Evolutionary conservation across 2,797 vertebrate genomes (phyloP), one percentile per base, ranked within the genome.

Genomic region (Clarias fuscus): DNA sequence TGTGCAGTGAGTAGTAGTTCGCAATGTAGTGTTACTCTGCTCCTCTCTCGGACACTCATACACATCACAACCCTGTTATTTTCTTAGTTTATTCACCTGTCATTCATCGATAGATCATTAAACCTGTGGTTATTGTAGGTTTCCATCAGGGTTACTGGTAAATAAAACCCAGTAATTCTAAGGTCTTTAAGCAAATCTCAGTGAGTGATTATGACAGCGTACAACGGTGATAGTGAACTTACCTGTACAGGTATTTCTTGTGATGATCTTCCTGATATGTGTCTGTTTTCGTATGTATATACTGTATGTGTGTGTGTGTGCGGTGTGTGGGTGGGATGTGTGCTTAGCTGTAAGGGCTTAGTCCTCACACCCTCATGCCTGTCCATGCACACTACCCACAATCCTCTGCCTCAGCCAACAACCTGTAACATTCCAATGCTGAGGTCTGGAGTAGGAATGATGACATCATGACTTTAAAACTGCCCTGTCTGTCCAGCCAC

Each of bases 391-490:
- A 88, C 48, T 88, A 89, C 88, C 88, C 88, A 90, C 30, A 86
- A 88, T 85, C 75, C 88, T 84, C 56, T 85, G 80, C 70, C 75
- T 88, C 71, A 61, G 87, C 89, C 87, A 91, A 89, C 86, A 88
- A 79, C 81, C 76, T 85, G 85, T 86, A 89, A 89, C 87, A 91
- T 91, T 90, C 88, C 87, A 88, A 48, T 2, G 30, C 48, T 24
- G 33, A 71, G 84, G 68, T 73, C 75, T 43, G 64, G 77, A 5
- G 20, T 70, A 61, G 64, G 82, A 72, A 81, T 33, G 56, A 79
- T 90, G 86, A 89, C 70, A 80, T 90, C 84, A 88, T 83, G 18
- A 18, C 15, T 73, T 27, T 85, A 59, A 48, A 40, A 8, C 15
- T 62, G 58, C n/a, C 65, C 14, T 27, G 37, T 59, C 24, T 40